phyloP scores from a whole-genome alignment of 1,140 invertebrate genomes.

The Palaemon carinicauda region DNA sequence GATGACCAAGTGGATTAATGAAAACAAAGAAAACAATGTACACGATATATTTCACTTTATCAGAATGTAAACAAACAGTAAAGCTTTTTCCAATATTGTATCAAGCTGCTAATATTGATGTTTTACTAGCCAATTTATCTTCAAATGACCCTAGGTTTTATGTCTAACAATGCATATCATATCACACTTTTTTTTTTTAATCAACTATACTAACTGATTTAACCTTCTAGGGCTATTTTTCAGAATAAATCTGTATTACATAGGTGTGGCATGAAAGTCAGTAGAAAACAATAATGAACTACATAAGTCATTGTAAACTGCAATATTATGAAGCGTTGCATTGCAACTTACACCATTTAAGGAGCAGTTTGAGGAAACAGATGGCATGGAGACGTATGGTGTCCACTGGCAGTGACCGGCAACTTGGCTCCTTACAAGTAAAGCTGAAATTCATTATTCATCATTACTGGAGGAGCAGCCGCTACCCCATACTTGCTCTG shows the following conservation, averaged over 20 bases:
- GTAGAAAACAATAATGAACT: slow-evolving; percentile 43
- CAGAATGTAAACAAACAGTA: slow-evolving; percentile 31
- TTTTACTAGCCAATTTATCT: slow-evolving; percentile 47
- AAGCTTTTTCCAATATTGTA: slow-evolving; percentile 39
- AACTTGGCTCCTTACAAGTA: background rate
- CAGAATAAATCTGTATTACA: background rate
- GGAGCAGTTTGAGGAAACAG: slow-evolving; percentile 7
- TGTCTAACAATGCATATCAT: slow-evolving; percentile 27
- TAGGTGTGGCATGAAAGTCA: slow-evolving; percentile 36
- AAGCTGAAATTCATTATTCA: background rate
- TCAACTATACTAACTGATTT: background rate
- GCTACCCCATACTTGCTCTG: background rate
- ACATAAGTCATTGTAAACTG: slow-evolving; percentile 30
- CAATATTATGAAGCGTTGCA: slow-evolving; percentile 48
- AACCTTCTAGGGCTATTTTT: slow-evolving; percentile 28
- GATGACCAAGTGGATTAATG: no score
- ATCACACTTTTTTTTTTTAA: slow-evolving; percentile 19
- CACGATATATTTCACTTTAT: slow-evolving; percentile 36
- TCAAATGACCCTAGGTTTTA: slow-evolving; percentile 47
- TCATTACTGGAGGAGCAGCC: background rate
- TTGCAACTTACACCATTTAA: slow-evolving; percentile 37
- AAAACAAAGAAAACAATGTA: slow-evolving; percentile 21
- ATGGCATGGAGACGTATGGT: slow-evolving; percentile 4
- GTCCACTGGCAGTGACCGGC: background rate
- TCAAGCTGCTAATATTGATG: slow-evolving; percentile 45